Conservation (phyloP, 2,888 invertebrate genomes). For the Fabriciana adippe region DNA sequence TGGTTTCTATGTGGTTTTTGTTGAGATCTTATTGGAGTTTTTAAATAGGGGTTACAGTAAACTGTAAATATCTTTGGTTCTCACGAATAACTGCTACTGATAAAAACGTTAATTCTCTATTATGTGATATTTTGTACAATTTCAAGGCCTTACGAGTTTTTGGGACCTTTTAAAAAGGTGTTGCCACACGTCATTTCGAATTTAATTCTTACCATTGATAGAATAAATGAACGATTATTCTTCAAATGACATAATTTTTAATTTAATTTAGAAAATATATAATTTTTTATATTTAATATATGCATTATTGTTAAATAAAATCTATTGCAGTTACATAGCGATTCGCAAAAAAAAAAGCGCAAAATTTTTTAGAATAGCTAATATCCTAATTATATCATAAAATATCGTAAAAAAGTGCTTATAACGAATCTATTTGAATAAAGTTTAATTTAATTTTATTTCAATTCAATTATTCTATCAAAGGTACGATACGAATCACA, state of each 20-base stretch:
- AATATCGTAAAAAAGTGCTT: too few species aligned
- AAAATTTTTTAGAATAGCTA: too few species aligned
- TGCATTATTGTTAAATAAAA: too few species aligned
- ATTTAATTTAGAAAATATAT: too few species aligned
- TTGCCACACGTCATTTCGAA: constrained; percentile 4
- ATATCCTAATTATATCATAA: too few species aligned
- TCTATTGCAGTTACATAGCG: too few species aligned
- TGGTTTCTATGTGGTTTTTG: too few species aligned
- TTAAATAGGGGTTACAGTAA: too few species aligned
- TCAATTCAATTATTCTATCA: not conserved
- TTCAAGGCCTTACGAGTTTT: constrained; percentile 20
- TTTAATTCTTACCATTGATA: not conserved
- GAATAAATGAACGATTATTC: not conserved
- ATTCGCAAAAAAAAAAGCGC: too few species aligned
- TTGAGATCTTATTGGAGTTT: too few species aligned
- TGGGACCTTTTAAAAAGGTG: constrained; percentile 8
- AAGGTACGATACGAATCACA: constrained; percentile 7
- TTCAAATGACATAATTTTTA: too few species aligned
- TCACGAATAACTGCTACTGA: constrained; percentile 22
- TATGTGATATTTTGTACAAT: constrained; percentile 25
- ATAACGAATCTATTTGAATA: not conserved
- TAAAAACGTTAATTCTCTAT: constrained; percentile 26
- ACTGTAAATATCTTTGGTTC: constrained; percentile 43
- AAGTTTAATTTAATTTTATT: not conserved
- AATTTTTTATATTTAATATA: too few species aligned